A percentile compares a stretch with the other conserved stretches of the same genome.
Conservation (phyloP, 1,140 invertebrate genomes). For the Armadillidium nasatum region DNA sequence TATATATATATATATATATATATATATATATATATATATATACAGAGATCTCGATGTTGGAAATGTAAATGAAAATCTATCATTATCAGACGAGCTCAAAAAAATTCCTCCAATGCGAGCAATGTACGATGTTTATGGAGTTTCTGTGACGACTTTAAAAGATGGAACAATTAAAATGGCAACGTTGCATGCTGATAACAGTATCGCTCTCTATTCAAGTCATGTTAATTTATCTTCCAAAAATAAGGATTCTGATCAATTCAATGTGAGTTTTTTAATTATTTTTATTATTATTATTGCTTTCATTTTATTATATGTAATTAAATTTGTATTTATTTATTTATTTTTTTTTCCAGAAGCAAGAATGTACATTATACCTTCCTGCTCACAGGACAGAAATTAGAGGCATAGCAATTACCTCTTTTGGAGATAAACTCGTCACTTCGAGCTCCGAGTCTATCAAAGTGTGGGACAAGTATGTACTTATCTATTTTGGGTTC, state of each 20-base stretch:
- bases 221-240: not conserved
- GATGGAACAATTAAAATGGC: not conserved
- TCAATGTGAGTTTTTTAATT: not conserved
- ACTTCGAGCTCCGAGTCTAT: constrained; percentile 79
- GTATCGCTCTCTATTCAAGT: not conserved
- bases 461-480: constrained; percentile 78
- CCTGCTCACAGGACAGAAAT: constrained; percentile 86
- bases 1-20: too few relatives aligned
- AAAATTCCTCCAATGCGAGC: not conserved
- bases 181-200: not conserved
- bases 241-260: too few relatives aligned
- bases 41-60: not conserved
- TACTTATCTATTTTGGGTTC: not conserved
- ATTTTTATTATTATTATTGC: not conserved
- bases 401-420: constrained; percentile 78
- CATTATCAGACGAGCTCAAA: not conserved
- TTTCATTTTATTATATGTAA: not conserved
- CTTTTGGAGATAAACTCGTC: constrained; percentile 78
- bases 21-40: too few relatives aligned
- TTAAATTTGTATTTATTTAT: not conserved
- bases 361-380: constrained; percentile 53
- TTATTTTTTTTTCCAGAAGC: not conserved
- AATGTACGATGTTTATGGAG: not conserved
- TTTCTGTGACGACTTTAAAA: not conserved
- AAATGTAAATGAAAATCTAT: not conserved